Conservation (phyloP, 2,113 vertebrate species). For the Petrocephalus zakoni region DNA sequence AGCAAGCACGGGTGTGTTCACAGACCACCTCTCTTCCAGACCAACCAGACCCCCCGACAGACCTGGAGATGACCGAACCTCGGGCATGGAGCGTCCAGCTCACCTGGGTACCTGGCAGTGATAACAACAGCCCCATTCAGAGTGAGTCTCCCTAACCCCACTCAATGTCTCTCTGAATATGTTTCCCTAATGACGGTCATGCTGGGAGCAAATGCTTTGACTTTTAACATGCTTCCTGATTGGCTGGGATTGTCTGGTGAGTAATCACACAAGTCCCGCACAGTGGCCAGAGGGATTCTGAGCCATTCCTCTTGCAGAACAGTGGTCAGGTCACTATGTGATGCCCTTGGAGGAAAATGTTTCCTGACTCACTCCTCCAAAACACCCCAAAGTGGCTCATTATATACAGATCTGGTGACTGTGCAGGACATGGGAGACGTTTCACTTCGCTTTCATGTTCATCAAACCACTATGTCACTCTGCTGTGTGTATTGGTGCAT, state of each 20-base stretch:
- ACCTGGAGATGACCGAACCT: constrained; percentile 83
- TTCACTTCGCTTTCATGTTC: too few relatives aligned
- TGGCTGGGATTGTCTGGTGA: not conserved
- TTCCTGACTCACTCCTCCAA: too few relatives aligned
- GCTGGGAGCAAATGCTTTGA: not conserved
- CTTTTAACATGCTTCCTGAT: not conserved
- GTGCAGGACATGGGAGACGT: too few relatives aligned
- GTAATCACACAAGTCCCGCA: too few relatives aligned
- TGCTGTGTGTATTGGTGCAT: too few relatives aligned
- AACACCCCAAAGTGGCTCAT: too few relatives aligned
- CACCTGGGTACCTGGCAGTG: constrained; percentile 85
- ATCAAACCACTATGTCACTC: too few relatives aligned
- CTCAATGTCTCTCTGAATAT: not conserved
- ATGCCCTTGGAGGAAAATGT: too few relatives aligned
- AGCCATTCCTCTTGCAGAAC: too few relatives aligned
- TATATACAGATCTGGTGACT: too few relatives aligned
- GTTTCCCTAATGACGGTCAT: not conserved
- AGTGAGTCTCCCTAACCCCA: constrained; percentile 50
- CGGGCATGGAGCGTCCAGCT: constrained; percentile 76
- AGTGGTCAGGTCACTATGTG: too few relatives aligned
- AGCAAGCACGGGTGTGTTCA: not conserved
- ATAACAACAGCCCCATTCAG: constrained; percentile 83
- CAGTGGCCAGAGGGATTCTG: too few relatives aligned
- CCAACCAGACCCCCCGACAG: constrained; percentile 78
- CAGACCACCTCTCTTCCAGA: constrained; percentile 60